A percentile compares a stretch with the other conserved stretches of the same genome.
These are phyloP conservation scores for Ormyrus rosae DNA, from an alignment of 2,888 invertebrate species.

Conservation along the genomic window DNA sequence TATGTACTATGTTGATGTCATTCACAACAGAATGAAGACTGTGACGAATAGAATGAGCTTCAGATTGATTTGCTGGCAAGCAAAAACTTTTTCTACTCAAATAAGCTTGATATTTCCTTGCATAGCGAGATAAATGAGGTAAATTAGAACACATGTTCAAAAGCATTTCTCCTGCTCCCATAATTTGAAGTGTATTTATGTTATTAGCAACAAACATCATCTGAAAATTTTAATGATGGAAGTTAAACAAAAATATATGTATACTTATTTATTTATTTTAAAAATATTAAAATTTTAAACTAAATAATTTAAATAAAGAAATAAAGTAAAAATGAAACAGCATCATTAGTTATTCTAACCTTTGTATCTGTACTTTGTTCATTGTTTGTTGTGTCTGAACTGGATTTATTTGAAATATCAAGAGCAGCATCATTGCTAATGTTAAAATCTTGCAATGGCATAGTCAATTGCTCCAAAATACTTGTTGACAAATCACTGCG, in stretches of 20 bases:
- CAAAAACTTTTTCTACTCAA: conserved; percentile 82
- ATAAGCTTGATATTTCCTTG: conserved; percentile 80
- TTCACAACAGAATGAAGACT: conserved; percentile 88
- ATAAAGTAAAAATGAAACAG: conserved; percentile 1
- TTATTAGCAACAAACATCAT: conserved; percentile 88
- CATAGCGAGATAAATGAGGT: conserved; percentile 82
- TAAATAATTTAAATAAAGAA: conserved; percentile 2
- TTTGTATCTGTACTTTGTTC: conserved; percentile 76
- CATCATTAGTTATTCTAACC: conserved; percentile 67
- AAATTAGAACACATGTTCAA: conserved; percentile 89
- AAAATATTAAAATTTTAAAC: conserved; percentile 32
- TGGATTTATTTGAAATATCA: conserved; percentile 75
- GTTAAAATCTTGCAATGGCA: conserved; percentile 80
- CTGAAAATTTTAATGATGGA: conserved; percentile 75
- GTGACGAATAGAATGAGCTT: conserved; percentile 84
- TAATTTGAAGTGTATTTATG: conserved; percentile 85
- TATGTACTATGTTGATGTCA: conserved; percentile 89
- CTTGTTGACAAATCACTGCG: conserved; percentile 84
- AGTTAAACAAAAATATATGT: conserved; percentile 8
- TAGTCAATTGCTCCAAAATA: conserved; percentile 85
- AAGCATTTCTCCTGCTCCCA: conserved; percentile 89
- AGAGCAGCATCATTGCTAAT: conserved; percentile 75
- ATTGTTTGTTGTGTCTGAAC: conserved; percentile 69
- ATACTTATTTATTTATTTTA: conserved; percentile 9
- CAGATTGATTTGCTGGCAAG: conserved; percentile 83